Percentiles rank a stretch among this genome's conserved stretches.
Evolutionary conservation across 64 coral and sea anemone genomes (phyloP).

Genomic region (Dendrophyllia cribrosa): DNA sequence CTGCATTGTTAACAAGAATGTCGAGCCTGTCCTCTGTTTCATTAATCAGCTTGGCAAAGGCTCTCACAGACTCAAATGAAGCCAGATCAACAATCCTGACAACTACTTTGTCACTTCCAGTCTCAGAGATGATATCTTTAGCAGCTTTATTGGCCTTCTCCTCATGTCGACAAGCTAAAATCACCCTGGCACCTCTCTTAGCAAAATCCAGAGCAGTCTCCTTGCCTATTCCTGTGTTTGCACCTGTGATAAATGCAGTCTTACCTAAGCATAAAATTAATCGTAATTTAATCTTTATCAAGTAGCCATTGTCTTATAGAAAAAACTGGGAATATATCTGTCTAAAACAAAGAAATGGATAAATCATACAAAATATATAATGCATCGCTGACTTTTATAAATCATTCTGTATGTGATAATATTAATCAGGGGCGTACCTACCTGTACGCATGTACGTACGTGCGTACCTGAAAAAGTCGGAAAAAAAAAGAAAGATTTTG

Average conservation of each 20-base stretch:
- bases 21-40: constrained; percentile 82
- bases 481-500: too few species aligned
- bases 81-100: constrained; percentile 74
- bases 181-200: constrained; percentile 80
- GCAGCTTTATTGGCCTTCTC: constrained; percentile 67
- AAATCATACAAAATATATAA: too few species aligned
- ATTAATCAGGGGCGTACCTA: too few species aligned
- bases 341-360: too few species aligned
- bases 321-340: too few species aligned
- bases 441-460: too few species aligned
- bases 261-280: constrained; percentile 49
- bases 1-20: constrained; percentile 95
- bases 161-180: constrained; percentile 84
- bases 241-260: constrained; percentile 85
- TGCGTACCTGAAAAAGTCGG: too few species aligned
- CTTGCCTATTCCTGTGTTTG: constrained; percentile 88
- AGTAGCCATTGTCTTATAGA: too few species aligned
- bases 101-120: constrained; percentile 74
- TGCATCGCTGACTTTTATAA: too few species aligned
- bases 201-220: constrained; percentile 88
- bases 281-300: too few species aligned
- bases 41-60: constrained; percentile 69
- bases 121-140: constrained; percentile 72
- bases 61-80: constrained; percentile 84
- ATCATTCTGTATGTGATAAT: too few species aligned